These are phyloP conservation scores for Biston betularia DNA, from an alignment of 2,888 invertebrate species.

Conservation along the genomic window DNA sequence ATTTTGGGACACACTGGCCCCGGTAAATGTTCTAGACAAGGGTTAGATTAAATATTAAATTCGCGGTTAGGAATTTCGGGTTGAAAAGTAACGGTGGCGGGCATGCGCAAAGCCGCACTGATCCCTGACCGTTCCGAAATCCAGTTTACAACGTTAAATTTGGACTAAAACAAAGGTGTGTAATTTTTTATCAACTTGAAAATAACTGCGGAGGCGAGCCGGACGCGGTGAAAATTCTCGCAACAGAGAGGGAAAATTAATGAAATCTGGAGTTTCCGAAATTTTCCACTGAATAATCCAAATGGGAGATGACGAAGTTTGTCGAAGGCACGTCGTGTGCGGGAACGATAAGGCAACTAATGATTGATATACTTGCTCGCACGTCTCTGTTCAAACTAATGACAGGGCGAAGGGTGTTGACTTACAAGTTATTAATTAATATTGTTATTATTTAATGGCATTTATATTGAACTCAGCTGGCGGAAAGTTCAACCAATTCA, in stretches of 20 bases:
- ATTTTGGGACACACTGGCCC: constrained; percentile 72
- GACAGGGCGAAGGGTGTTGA: constrained; percentile 83
- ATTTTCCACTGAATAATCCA: constrained; percentile 63
- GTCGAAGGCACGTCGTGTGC: constrained; percentile 70
- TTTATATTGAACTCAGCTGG: constrained; percentile 23
- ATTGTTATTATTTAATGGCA: constrained; percentile 71
- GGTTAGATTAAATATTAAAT: constrained; percentile 85
- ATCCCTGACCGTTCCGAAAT: constrained; percentile 68
- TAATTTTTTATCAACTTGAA: constrained; percentile 70
- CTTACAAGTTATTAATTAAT: constrained; percentile 85
- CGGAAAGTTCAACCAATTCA: constrained; percentile 10
- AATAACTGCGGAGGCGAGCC: constrained; percentile 54
- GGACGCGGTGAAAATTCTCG: constrained; percentile 48
- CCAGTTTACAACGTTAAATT: constrained; percentile 72
- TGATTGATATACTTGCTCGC: constrained; percentile 83
- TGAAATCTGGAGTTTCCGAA: constrained; percentile 55
- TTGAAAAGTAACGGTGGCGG: constrained; percentile 75
- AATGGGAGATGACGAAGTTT: constrained; percentile 67
- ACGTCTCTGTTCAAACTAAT: constrained; percentile 80
- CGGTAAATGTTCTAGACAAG: constrained; percentile 85
- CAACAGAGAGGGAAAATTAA: constrained; percentile 54
- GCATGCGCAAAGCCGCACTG: constrained; percentile 68
- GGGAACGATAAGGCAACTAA: constrained; percentile 76
- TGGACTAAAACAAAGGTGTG: constrained; percentile 71
- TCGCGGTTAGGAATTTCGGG: constrained; percentile 83